phyloP scores from a whole-genome alignment of 2,113 vertebrate species.

The Apeltes quadracus region DNA sequence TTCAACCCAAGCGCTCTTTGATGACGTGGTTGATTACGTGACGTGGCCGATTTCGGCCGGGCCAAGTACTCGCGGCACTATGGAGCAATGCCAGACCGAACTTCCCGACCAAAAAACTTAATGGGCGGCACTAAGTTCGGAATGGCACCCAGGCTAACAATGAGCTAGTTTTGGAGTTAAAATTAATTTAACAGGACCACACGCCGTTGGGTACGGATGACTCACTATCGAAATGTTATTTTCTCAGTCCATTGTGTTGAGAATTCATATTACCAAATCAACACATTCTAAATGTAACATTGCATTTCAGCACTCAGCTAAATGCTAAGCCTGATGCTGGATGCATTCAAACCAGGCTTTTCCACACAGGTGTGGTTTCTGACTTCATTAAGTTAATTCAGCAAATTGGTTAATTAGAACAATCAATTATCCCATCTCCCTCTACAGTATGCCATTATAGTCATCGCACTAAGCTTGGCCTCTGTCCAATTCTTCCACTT shows the following conservation, averaged over 20 bases:
- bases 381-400: constrained; percentile 60
- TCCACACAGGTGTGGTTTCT: constrained; percentile 59
- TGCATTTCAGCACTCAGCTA: constrained; percentile 5
- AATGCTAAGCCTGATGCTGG: constrained; percentile 6
- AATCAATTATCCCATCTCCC: constrained; percentile 69
- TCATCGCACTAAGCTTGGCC: constrained; percentile 46
- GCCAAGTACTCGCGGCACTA: no score
- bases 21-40: no score
- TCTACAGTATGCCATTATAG: constrained; percentile 49
- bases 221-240: not conserved
- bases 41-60: no score
- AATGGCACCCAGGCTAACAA: no score
- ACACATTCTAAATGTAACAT: constrained; percentile 12
- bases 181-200: not conserved
- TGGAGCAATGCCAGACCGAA: no score
- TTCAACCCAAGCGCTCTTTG: no score
- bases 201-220: not conserved
- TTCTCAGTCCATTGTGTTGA: not conserved
- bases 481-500: constrained; percentile 56
- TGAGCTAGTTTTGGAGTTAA: not conserved
- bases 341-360: constrained; percentile 57
- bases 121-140: no score
- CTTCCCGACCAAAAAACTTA: no score
- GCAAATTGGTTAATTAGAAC: constrained; percentile 69
- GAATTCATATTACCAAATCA: constrained; percentile 17